Conservation (phyloP, 2,888 invertebrate species). For the Pheosia tremula region DNA sequence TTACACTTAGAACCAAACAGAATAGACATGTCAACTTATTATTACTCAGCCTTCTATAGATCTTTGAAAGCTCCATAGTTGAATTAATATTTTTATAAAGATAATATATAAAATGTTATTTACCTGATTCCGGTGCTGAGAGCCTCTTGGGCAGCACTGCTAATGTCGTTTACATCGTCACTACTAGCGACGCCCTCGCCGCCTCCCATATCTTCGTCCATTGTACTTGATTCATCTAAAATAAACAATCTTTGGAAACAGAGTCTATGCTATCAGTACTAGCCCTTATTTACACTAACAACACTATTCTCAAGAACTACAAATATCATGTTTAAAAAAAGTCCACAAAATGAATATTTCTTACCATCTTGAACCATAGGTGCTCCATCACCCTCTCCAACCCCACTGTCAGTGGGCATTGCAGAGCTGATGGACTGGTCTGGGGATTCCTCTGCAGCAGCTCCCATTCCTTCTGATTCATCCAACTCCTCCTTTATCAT, state of each 20-base stretch:
- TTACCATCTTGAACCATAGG: constrained; percentile 75
- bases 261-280: no score
- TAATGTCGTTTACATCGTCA: constrained; percentile 80
- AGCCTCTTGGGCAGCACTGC: constrained; percentile 75
- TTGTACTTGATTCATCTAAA: constrained; percentile 79
- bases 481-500: constrained; percentile 67
- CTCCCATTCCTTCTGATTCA: constrained; percentile 60
- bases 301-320: no score
- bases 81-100: no score
- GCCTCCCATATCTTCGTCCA: constrained; percentile 81
- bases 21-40: no score
- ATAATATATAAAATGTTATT: no score
- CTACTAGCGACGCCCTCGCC: constrained; percentile 81
- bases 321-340: background rate
- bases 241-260: background rate
- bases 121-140: constrained; percentile 78
- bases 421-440: constrained; percentile 81
- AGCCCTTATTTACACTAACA: no score
- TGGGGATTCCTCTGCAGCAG: constrained; percentile 73
- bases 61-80: no score
- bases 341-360: background rate
- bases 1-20: no score
- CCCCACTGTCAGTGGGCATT: constrained; percentile 71
- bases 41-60: no score
- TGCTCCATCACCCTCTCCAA: constrained; percentile 69